phyloP scores from a whole-genome alignment of 2,888 invertebrate species.

The Agrochola circellaris region DNA sequence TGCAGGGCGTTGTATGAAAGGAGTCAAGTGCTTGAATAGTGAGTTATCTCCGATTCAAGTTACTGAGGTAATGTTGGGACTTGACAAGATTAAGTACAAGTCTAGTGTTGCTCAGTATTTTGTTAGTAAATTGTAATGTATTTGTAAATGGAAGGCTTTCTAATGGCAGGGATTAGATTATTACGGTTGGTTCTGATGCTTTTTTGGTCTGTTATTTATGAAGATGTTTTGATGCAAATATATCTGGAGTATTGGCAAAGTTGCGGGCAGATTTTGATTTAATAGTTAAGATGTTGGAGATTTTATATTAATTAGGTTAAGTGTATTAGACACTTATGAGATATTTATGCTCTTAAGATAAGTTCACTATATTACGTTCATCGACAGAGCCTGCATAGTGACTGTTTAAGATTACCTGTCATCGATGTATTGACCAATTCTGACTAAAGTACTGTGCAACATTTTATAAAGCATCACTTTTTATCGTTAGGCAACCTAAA shows the following conservation, averaged over 20 bases:
- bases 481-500: not conserved
- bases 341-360: not conserved
- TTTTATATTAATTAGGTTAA: not conserved
- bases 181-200: not conserved
- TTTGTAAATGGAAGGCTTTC: slow-evolving; percentile 56
- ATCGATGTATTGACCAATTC: not conserved
- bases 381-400: not conserved
- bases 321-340: not conserved
- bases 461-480: not conserved
- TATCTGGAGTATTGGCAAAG: not conserved
- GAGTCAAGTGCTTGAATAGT: slow-evolving; percentile 22
- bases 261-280: slow-evolving; percentile 1
- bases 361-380: not conserved
- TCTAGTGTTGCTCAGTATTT: slow-evolving; percentile 53
- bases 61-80: slow-evolving; percentile 59
- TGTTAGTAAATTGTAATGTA: slow-evolving; percentile 59
- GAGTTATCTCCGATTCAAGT: slow-evolving; percentile 44
- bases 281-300: not conserved
- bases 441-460: no score
- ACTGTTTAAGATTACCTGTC: not conserved
- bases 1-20: slow-evolving; percentile 1
- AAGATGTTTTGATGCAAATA: not conserved
- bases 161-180: slow-evolving; percentile 30
- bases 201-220: slow-evolving; percentile 9
- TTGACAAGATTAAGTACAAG: slow-evolving; percentile 63